These are phyloP conservation scores for Cyanoramphus novaezelandiae DNA, from an alignment of 2,113 vertebrate genomes.

Conservation along the genomic window DNA sequence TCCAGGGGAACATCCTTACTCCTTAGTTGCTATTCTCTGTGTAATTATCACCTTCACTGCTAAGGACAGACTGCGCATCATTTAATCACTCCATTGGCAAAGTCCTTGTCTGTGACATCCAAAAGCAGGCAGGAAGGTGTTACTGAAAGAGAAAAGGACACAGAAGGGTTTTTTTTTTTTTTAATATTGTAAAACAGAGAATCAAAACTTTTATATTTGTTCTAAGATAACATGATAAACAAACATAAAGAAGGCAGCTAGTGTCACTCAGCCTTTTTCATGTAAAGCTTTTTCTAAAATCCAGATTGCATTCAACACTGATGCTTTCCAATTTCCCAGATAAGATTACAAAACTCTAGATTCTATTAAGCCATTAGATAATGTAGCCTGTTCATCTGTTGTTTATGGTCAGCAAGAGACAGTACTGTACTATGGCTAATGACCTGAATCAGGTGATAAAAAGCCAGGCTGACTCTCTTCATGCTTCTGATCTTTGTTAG, in stretches of 20 bases:
- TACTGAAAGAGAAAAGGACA: not conserved
- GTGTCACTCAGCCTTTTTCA: not conserved
- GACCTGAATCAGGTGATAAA: not conserved
- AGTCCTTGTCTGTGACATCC: conserved; percentile 37
- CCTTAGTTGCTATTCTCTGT: not conserved
- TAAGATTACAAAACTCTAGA: not conserved
- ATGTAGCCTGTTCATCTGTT: not conserved
- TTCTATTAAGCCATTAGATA: not conserved
- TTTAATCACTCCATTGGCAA: conserved; percentile 61
- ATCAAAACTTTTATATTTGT: not conserved
- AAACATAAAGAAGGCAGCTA: not conserved
- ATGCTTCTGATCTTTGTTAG: not conserved
- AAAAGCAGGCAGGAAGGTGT: not conserved
- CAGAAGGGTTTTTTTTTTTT: not conserved
- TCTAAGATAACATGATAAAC: not conserved
- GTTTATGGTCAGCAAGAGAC: not conserved
- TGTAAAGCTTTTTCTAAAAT: not conserved
- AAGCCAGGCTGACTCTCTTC: not conserved
- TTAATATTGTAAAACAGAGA: not conserved
- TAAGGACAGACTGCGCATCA: conserved; percentile 33
- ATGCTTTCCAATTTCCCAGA: not conserved
- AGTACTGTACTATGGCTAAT: not conserved
- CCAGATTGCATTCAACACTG: not conserved
- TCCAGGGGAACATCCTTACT: conserved; percentile 1
- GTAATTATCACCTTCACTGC: conserved; percentile 56